phyloP scores from a whole-genome alignment of 2,888 invertebrate genomes.

The Ichneumoninae sp. region DNA sequence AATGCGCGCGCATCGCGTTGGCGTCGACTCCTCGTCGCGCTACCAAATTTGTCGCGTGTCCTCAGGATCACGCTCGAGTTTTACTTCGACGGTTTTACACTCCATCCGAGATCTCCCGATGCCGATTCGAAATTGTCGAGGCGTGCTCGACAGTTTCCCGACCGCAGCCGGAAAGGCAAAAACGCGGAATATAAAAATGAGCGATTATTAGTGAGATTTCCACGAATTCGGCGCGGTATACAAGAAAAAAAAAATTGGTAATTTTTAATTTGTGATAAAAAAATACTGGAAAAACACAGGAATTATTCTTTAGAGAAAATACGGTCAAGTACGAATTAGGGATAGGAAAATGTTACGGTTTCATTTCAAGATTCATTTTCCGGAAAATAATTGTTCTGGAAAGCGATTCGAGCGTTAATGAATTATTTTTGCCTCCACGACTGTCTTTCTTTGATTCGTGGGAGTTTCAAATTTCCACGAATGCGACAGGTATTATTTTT shows the following conservation, averaged over 20 bases:
- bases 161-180: neutral
- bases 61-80: constrained; percentile 12
- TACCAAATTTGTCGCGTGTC: constrained; percentile 57
- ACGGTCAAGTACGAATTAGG: too few species aligned
- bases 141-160: neutral
- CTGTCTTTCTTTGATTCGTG: too few species aligned
- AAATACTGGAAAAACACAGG: neutral
- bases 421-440: too few species aligned
- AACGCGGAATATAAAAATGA: neutral
- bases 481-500: too few species aligned
- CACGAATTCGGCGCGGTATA: neutral
- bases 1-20: constrained; percentile 40
- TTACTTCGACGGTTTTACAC: constrained; percentile 4
- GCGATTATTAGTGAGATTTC: neutral
- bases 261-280: too few species aligned
- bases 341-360: too few species aligned
- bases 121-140: neutral
- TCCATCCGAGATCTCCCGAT: neutral
- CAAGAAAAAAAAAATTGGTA: neutral
- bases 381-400: too few species aligned
- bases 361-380: too few species aligned
- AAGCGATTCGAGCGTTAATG: too few species aligned
- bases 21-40: constrained; percentile 36
- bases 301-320: neutral
- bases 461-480: too few species aligned